Evolutionary conservation across 2,888 invertebrate genomes (phyloP), one percentile per base, ranked within the genome.

Genomic region (Odontothrips loti): DNA sequence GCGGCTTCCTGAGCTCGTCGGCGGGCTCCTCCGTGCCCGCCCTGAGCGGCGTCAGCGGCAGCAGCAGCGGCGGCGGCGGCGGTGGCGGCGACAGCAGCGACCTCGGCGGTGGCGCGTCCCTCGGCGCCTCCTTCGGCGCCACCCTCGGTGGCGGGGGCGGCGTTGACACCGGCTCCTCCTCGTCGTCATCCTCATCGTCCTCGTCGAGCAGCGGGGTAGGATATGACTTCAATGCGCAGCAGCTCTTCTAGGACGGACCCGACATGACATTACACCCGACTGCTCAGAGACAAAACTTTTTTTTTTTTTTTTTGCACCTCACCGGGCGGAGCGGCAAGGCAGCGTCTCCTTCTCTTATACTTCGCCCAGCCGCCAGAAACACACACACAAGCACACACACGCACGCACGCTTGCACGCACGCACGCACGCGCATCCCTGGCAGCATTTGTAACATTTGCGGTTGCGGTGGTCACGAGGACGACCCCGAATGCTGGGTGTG

Each of bases 181-280:
- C 68, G 23, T 75, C 68, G 27, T 75, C 68, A 0, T 75, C 68
- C 68, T 75, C 68, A 0, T 75, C 68, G 23, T 27, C 23, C 68
- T 75, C 68, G 68, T 75, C 68, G 58, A 20, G 20, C 68, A 23
- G 23, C 68, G 68, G 68, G 68, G 68, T 75, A 75, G 68, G 68
- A 27, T 75, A 75, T 27, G 68, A 75, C 68, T 75, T 75, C 23
- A 75, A 75, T 27, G 68, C 68, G 68, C 68, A 75, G 68, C 8
- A 23, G 11, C 58, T 58, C 20, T 58, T 43, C 34, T 43, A 58
- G 58, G 20, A 1, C 58, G 58, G 58, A 58, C 58, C 58, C 3
- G 34, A 43, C 34, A 2, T 6, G 34, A 43, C 34, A 43, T n/a
- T 2, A 43, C 3, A 6, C 34, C 34, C 34, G 34, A 43, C 34